Evolutionary conservation across 2,113 vertebrate genomes (phyloP), one percentile per base, ranked within the genome.

Genomic region (Anser brachyrhynchus): DNA sequence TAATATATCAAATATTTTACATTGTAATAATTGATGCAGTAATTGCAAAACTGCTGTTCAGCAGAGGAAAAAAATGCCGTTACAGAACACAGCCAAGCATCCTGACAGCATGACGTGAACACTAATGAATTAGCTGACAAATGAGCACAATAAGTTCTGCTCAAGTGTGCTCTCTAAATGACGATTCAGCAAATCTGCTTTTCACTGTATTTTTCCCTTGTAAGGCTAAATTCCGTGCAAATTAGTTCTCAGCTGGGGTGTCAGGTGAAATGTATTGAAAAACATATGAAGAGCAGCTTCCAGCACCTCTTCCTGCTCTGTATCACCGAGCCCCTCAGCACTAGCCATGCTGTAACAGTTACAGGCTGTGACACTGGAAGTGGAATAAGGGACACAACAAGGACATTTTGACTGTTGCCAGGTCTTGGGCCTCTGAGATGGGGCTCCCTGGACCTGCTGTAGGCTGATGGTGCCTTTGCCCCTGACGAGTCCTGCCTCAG

Each of bases 111-210:
- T 65, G 71, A 92, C 18, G 8, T 71, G 59, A 91, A 59, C 31
- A 37, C 69, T 37, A 88, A 94, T 84, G 95, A 97, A 96, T 91
- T 84, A 82, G 58, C 80, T 95, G 92, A 93, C 52, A 95, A 89
- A 94, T 35, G 66, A 93, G 61, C 87, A 92, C 76, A 84, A 17
- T 89, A 92, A 90, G 62, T 95, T 97, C 73, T 87, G 58, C 75
- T 96, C 65, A 95, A 91, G 44, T 80, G 55, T 73, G 18, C 6
- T 85, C 55, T 94, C 77, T 39, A 73, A 76, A n/a, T 13, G 3
- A 55, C 73, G 91, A 33, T 66, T 90, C 88, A 54, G 70, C 74
- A 92, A 93, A 89, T 57, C 44, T 76, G 55, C 43, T 89, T 95
- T 87, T 59, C 33, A 39, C 35, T 61, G 6, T 71, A 39, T 88